These are phyloP conservation scores for Rhinopomastus cyanomelas DNA, from an alignment of 2,113 vertebrate species.

Conservation along the genomic window DNA sequence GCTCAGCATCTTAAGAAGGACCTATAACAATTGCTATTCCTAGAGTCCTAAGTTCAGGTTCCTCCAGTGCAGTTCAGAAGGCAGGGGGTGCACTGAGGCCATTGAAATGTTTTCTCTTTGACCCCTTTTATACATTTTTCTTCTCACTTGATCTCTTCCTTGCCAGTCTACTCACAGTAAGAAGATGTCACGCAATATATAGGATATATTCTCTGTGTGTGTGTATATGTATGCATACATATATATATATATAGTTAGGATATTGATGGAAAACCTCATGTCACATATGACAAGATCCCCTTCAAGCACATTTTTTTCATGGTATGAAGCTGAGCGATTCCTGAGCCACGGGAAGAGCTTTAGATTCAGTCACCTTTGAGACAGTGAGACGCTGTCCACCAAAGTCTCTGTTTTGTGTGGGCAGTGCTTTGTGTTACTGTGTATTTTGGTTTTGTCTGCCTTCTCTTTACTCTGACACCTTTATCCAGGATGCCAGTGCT, in stretches of 20 bases:
- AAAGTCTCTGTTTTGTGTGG: neutral
- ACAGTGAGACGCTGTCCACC: neutral
- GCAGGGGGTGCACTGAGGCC: neutral
- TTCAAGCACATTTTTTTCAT: neutral
- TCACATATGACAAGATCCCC: neutral
- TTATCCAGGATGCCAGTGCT: neutral
- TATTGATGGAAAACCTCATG: neutral
- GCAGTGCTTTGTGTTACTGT: neutral
- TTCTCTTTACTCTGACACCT: neutral
- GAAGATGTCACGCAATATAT: neutral
- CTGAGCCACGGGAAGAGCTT: neutral
- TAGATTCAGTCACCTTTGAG: neutral
- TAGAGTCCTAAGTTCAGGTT: neutral
- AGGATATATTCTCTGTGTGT: too few relatives aligned
- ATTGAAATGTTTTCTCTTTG: neutral
- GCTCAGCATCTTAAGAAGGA: neutral
- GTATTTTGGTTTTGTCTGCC: neutral
- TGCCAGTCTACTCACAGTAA: neutral
- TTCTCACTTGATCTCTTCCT: neutral
- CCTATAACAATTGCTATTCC: accelerated
- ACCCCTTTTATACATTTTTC: neutral
- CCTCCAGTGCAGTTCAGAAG: neutral
- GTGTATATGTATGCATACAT: too few relatives aligned
- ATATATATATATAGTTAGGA: neutral
- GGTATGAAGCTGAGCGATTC: neutral